A percentile compares a stretch with the other conserved stretches of the same genome.
Conservation (phyloP, 1,140 invertebrate genomes). For the Pachypeltis micranthus region DNA sequence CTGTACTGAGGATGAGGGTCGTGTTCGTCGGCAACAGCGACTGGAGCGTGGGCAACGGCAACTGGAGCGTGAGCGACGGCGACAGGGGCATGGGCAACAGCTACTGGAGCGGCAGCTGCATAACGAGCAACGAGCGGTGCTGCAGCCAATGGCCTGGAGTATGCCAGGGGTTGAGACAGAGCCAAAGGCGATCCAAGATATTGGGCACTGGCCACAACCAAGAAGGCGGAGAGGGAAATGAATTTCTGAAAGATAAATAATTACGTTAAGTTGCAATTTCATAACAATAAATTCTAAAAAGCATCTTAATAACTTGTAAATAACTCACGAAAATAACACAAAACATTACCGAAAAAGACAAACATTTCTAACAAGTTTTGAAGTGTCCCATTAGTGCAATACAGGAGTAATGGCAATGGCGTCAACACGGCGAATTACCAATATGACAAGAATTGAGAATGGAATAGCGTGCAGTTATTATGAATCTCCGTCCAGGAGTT, state of each 20-base stretch:
- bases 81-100: background rate
- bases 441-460: too few relatives aligned
- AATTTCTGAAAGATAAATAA: conserved; percentile 1
- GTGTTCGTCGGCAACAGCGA: background rate
- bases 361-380: too few relatives aligned
- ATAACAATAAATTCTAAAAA: too few relatives aligned
- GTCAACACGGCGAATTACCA: too few relatives aligned
- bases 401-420: too few relatives aligned
- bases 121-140: conserved; percentile 3
- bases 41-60: conserved; percentile 8
- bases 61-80: conserved; percentile 15
- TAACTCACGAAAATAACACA: too few relatives aligned
- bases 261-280: too few relatives aligned
- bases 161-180: background rate
- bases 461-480: too few relatives aligned
- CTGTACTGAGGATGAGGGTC: conserved; percentile 38
- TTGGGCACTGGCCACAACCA: conserved; percentile 8
- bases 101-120: background rate
- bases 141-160: conserved; percentile 2
- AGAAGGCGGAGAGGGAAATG: conserved; percentile 1
- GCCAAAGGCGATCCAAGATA: background rate
- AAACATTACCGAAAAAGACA: too few relatives aligned
- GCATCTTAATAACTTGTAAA: too few relatives aligned
- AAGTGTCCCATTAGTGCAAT: too few relatives aligned
- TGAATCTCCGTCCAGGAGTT: too few relatives aligned